Percentiles rank a stretch among this genome's conserved stretches.
Evolutionary conservation across 1,140 invertebrate genomes (phyloP).

Genomic region (Eueides isabella): DNA sequence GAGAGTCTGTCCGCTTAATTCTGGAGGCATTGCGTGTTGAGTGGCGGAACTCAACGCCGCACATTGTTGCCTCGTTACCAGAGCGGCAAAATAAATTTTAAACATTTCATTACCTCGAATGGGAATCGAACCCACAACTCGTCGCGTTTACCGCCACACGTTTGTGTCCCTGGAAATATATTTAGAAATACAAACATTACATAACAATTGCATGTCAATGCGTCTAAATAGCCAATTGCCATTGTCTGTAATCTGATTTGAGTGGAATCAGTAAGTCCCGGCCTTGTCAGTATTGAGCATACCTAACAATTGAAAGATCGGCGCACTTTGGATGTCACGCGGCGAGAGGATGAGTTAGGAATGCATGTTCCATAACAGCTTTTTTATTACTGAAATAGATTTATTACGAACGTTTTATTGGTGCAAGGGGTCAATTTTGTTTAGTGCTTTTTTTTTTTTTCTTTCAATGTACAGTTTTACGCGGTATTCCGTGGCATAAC

Average conservation of each 20-base stretch:
- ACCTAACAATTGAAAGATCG: conserved; percentile 73
- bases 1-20: no score
- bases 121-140: no score
- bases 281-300: conserved; percentile 68
- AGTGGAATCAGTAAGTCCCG: conserved; percentile 56
- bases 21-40: no score
- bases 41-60: no score
- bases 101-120: no score
- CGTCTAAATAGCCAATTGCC: conserved; percentile 45
- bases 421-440: conserved; percentile 14
- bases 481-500: no score
- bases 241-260: conserved; percentile 55
- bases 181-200: not conserved
- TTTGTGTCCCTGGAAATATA: no score
- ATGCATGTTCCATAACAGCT: conserved; percentile 46
- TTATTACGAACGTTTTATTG: not conserved
- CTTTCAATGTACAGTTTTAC: no score
- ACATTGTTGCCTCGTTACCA: no score
- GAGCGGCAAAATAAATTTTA: no score
- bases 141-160: no score
- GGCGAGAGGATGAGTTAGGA: conserved; percentile 50
- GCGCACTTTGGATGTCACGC: conserved; percentile 69
- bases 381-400: conserved; percentile 35
- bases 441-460: not conserved
- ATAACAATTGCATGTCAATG: conserved; percentile 4